Evolutionary conservation across 1,140 invertebrate species (phyloP), one percentile per base, ranked within the genome.

Genomic region (Colletes gigas): DNA sequence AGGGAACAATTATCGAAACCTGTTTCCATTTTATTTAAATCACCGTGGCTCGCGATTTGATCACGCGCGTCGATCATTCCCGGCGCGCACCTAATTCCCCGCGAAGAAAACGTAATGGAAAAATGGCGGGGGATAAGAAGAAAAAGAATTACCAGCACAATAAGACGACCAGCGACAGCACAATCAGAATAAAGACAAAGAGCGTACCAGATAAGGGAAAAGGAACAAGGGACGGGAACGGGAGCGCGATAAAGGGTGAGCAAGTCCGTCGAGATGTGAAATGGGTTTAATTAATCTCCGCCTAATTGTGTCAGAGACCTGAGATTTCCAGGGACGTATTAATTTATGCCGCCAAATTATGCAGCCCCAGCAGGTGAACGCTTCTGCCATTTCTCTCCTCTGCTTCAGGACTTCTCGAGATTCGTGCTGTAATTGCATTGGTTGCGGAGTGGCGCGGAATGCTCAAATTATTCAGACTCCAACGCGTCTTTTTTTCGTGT

Each of bases 241-340:
- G 30, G 30, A 50, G 69, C 73, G 63, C 66, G 66, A 65, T 66
- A 52, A 81, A 82, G 69, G 83, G 74, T 62, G 75, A 70, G 66
- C 62, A 21, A 79, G 83, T 84, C 85, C 89, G 88, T 82, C 86
- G 90, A 92, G 91, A 91, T 88, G 90, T 88, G 88, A 92, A 93
- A 92, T 90, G 90, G 87, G 88, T 93, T 92, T 93, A 92, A 93
- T 93, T 92, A 93, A 93, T 92, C 91, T 91, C 87, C 76, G 88
- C 90, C 90, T 92, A 92, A 92, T 92, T 92, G 90, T 91, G 90
- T 90, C 89, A 90, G 90, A 88, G 87, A 88, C 86, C 85, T 86
- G 86, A 89, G 90, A 92, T 92, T 92, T 90, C 83, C 86, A 83
- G 66, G 85, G 90, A 92, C 88, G 91, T 92, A 92, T 93, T 93